These are phyloP conservation scores for Dreissena polymorpha DNA, from an alignment of 1,140 invertebrate species.

Conservation along the genomic window DNA sequence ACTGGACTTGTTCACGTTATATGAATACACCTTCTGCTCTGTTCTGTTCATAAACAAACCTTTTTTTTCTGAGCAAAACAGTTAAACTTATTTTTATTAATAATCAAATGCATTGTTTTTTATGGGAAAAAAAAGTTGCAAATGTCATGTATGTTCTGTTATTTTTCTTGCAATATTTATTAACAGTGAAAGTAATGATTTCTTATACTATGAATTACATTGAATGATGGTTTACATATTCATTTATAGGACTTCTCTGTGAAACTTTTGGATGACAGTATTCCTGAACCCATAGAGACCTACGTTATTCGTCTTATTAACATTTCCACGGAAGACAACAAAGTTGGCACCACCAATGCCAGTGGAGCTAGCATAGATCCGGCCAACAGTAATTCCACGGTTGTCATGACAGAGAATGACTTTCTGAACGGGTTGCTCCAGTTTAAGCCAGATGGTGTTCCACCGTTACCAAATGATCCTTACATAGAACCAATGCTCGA, in stretches of 20 bases:
- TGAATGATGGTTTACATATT: not conserved
- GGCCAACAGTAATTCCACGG: conserved; percentile 19
- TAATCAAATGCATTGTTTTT: no score
- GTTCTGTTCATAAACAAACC: no score
- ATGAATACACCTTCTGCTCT: no score
- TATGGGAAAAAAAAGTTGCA: no score
- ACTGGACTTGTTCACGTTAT: no score
- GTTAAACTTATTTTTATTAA: no score
- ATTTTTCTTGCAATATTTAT: no score
- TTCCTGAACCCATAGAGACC: conserved; percentile 72
- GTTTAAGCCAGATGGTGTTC: conserved; percentile 61
- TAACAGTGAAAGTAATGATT: no score
- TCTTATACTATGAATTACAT: no score
- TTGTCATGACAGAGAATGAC: conserved; percentile 73
- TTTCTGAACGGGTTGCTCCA: conserved; percentile 76
- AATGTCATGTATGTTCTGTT: no score
- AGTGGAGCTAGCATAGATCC: conserved; percentile 78
- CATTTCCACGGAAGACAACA: conserved; percentile 68
- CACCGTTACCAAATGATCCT: conserved; percentile 59
- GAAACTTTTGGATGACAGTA: conserved; percentile 67
- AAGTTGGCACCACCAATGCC: conserved; percentile 71
- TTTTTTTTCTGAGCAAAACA: no score
- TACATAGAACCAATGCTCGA: conserved; percentile 61
- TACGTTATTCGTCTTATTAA: conserved; percentile 68
- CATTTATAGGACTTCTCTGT: conserved; percentile 69